Base-by-base conservation (phyloP, 2,113 vertebrate species). In the Corythaixoides concolor region DNA sequence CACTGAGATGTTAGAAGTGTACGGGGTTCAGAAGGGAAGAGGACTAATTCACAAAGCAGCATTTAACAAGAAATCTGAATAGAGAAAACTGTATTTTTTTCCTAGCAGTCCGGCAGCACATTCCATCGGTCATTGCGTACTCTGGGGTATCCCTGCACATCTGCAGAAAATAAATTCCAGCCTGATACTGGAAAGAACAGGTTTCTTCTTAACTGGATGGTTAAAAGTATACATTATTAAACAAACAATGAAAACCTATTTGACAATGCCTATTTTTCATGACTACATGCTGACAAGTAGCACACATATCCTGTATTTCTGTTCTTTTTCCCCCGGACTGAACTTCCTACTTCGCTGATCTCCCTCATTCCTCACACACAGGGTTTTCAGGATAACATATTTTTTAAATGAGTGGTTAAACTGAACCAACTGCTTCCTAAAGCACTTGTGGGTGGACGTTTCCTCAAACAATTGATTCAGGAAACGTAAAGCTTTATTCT, bases 11-110 rank as follows among this genome's bases (percentile, higher is more conserved):
- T 56, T 23, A 26, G 39, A 74, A 78, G 35, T 17, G 5, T 8
- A 11, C 0, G 1, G 14, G 10, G 15, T 63, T 82, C 2, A 2
- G 41, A 63, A 63, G 5, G 52, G 4, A 45, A 56, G 37, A 23
- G 9, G 15, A 52, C 16, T 67, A 37, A 33, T 78, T 45, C 49
- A 16, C 37, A 68, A 9, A 11, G 17, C 9, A 82, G 16, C 22
- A 58, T 19, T 59, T 45, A 62, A 24, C 37, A 41, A n/a, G 6
- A 85, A 77, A 47, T 12, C 43, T 5, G 59, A 53, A 69, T 4
- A 68, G 12, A 82, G 21, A n/a, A 66, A 76, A 41, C 0, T 13
- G 63, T 41, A 20, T 58, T 41, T 68, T 68, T 85, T 66, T 88
- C 15, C 30, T 55, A 4, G 26, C 15, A 55, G 6, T 6, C 41